Evolutionary conservation across 1,140 invertebrate genomes (phyloP).

Genomic region (Megalonaias nervosa): DNA sequence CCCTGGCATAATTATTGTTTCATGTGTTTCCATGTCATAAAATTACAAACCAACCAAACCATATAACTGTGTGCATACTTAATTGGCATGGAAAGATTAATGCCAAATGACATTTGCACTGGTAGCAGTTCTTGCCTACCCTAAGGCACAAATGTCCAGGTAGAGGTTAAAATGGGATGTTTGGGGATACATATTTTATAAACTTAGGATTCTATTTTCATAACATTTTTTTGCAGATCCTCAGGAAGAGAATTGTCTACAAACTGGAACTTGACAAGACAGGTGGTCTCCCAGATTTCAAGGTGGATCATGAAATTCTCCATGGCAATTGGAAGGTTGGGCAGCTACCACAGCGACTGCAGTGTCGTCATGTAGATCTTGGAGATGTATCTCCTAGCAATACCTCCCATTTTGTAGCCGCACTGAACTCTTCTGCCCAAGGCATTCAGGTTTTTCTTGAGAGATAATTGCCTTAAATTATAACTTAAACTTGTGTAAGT

Average conservation of each 20-base stretch:
- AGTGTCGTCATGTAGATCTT: constrained; percentile 50
- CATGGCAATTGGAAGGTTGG: constrained; percentile 43
- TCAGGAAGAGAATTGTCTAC: constrained; percentile 16
- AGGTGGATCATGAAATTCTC: constrained; percentile 6
- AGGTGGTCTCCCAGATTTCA: constrained; percentile 33
- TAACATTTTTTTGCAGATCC: constrained; percentile 22
- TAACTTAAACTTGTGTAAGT: no score
- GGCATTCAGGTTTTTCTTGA: constrained; percentile 48
- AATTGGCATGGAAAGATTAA: no score
- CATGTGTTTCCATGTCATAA: no score
- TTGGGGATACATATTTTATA: background rate
- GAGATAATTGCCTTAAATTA: no score
- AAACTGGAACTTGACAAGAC: constrained; percentile 35
- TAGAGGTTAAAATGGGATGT: background rate
- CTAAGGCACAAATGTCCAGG: no score
- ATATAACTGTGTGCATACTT: no score
- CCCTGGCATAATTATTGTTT: no score
- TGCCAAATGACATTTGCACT: background rate
- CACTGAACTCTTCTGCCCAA: constrained; percentile 47
- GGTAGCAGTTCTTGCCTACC: background rate
- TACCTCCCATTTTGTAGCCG: constrained; percentile 43
- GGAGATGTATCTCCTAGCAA: constrained; percentile 57
- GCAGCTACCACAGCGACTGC: constrained; percentile 36
- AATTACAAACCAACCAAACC: no score
- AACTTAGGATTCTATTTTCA: no score